phyloP scores from a whole-genome alignment of 2,113 vertebrate genomes.

The Cynoglossus semilaevis region DNA sequence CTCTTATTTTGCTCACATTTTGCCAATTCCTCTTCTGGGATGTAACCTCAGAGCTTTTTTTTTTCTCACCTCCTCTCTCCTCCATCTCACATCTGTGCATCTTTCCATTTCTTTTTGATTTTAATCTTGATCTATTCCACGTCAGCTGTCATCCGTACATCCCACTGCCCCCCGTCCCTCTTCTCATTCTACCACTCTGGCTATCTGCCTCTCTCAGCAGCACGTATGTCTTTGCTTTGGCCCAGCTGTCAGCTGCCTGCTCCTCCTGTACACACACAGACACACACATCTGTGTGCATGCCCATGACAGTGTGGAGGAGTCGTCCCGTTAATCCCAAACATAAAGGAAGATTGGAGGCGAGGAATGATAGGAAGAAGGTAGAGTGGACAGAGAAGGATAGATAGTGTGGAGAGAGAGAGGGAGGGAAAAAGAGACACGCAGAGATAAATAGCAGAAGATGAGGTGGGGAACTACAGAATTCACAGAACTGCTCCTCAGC shows the following conservation, averaged over 20 bases:
- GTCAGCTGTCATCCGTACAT: slow-evolving; percentile 35
- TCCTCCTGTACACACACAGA: slow-evolving; percentile 56
- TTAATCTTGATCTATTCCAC: slow-evolving; percentile 30
- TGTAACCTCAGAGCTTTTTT: slow-evolving; percentile 20
- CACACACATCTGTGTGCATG: slow-evolving; percentile 71
- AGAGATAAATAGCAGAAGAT: slow-evolving; percentile 50
- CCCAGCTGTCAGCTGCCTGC: slow-evolving; percentile 76
- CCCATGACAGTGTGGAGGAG: slow-evolving; percentile 80
- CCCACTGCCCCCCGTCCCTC: slow-evolving; percentile 36
- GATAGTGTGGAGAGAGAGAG: slow-evolving; percentile 35
- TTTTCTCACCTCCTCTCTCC: slow-evolving; percentile 7
- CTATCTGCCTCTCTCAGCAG: slow-evolving; percentile 63
- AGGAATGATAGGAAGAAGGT: slow-evolving; percentile 61
- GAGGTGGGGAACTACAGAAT: slow-evolving; percentile 64
- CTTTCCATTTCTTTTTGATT: slow-evolving; percentile 32
- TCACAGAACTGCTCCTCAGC: slow-evolving; percentile 58
- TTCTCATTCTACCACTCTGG: slow-evolving; percentile 37
- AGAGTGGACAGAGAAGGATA: slow-evolving; percentile 54
- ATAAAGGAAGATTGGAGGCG: slow-evolving; percentile 78
- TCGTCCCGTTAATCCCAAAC: slow-evolving; percentile 75
- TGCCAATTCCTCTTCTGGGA: slow-evolving; percentile 9
- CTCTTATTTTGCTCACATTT: slow-evolving; percentile 32
- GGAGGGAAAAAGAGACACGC: slow-evolving; percentile 29
- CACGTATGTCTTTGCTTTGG: slow-evolving; percentile 68
- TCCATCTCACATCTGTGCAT: slow-evolving; percentile 32